phyloP scores from a whole-genome alignment of 2,888 invertebrate genomes.

The Napeogenes sylphis region DNA sequence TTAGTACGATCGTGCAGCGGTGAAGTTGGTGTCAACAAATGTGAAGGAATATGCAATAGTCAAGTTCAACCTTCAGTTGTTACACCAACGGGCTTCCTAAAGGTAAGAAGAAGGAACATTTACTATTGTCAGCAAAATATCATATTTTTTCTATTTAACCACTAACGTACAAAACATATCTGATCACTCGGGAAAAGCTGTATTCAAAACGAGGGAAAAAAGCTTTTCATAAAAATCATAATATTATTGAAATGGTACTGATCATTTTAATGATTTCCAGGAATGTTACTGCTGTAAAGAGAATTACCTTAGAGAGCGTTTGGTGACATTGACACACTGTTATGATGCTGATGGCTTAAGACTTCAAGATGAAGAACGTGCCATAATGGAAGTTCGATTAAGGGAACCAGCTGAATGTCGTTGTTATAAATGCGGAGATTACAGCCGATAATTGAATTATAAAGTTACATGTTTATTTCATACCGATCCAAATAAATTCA shows the following conservation, averaged over 20 bases:
- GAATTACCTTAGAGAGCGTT: constrained; percentile 87
- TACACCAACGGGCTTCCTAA: constrained; percentile 91
- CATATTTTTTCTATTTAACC: no score
- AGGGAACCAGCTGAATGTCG: constrained; percentile 93
- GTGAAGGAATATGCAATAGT: constrained; percentile 94
- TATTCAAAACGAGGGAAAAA: neutral
- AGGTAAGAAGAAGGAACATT: constrained; percentile 70
- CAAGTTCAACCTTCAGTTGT: constrained; percentile 95
- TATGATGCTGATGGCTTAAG: constrained; percentile 92
- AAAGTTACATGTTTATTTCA: neutral
- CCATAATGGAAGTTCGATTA: constrained; percentile 88
- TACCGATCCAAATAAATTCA: neutral
- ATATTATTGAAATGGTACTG: neutral
- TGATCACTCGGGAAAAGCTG: neutral
- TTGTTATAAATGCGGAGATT: constrained; percentile 93
- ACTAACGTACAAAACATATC: no score
- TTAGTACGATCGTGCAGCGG: constrained; percentile 92
- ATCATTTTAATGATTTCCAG: constrained; percentile 61
- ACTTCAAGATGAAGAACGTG: constrained; percentile 82
- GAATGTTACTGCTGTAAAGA: constrained; percentile 96
- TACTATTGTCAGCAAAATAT: no score
- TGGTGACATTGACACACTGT: constrained; percentile 88
- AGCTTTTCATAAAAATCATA: no score
- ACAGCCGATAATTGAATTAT: constrained; percentile 78
- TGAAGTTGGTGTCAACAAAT: constrained; percentile 93